Percentiles rank a stretch among this genome's conserved stretches.
phyloP scores from a whole-genome alignment of 1,140 invertebrate species.

The Drosophila simulans region DNA sequence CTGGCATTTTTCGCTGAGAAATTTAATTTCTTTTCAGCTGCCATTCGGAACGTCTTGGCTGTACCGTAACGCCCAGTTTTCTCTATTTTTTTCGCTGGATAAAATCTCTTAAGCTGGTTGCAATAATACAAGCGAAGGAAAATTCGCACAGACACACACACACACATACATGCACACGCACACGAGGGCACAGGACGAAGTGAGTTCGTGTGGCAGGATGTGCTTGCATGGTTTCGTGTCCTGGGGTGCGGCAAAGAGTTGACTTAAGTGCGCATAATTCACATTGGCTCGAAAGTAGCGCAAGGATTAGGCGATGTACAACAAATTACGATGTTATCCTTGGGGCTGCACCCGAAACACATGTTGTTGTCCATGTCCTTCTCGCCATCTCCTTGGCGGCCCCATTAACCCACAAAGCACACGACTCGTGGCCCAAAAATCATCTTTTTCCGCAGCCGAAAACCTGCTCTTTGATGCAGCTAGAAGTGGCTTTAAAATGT shows the following conservation, averaged over 20 bases:
- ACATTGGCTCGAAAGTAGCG: constrained; percentile 70
- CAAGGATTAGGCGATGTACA: constrained; percentile 73
- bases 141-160: constrained; percentile 33
- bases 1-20: constrained; percentile 35
- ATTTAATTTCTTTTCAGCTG: constrained; percentile 76
- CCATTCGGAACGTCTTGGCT: constrained; percentile 65
- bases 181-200: neutral
- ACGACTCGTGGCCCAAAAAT: constrained; percentile 1
- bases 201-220: constrained; percentile 1
- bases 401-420: constrained; percentile 18
- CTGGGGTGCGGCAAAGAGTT: constrained; percentile 23
- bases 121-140: constrained; percentile 59
- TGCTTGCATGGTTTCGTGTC: neutral
- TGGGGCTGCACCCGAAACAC: constrained; percentile 33
- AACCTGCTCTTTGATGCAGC: neutral
- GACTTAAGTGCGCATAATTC: constrained; percentile 68
- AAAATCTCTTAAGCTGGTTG: constrained; percentile 75
- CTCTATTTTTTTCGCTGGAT: constrained; percentile 23
- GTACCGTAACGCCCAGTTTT: neutral
- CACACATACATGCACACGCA: neutral
- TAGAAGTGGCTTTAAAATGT: too few species aligned
- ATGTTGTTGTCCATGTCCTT: constrained; percentile 14
- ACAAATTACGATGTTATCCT: constrained; percentile 67
- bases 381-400: neutral
- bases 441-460: neutral